These are phyloP conservation scores for Drosophila nr. perissopoda DNA, from an alignment of 2,888 invertebrate species.

Conservation along the genomic window DNA sequence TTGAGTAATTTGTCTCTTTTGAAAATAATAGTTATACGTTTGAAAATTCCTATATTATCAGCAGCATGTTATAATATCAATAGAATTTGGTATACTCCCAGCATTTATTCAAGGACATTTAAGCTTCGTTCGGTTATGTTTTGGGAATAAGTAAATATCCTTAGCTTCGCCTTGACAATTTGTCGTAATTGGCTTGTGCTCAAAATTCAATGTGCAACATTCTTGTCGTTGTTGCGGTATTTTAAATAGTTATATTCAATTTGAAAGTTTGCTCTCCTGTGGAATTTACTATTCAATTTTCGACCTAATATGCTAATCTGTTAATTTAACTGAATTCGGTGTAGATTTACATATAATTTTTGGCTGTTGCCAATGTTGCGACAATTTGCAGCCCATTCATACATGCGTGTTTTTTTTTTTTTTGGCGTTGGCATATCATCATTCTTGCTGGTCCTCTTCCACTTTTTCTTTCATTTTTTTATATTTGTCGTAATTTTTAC, in stretches of 20 bases:
- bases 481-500: slow-evolving; percentile 71
- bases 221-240: slow-evolving; percentile 23
- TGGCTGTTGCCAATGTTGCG: slow-evolving; percentile 21
- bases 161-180: slow-evolving; percentile 51
- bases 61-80: background rate
- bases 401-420: slow-evolving; percentile 8
- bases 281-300: slow-evolving; percentile 35
- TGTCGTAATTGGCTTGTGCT: slow-evolving; percentile 56
- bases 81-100: background rate
- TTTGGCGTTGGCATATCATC: slow-evolving; percentile 14
- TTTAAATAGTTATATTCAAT: slow-evolving; percentile 57
- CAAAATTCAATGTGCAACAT: slow-evolving; percentile 34
- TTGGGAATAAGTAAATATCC: background rate
- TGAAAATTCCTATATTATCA: background rate
- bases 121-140: slow-evolving; percentile 9
- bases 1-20: slow-evolving; percentile 8
- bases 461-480: slow-evolving; percentile 10
- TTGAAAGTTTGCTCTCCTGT: slow-evolving; percentile 57
- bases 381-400: slow-evolving; percentile 59
- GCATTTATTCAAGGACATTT: slow-evolving; percentile 3
- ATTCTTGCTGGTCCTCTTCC: background rate
- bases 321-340: slow-evolving; percentile 43
- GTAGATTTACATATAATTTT: slow-evolving; percentile 18
- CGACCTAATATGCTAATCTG: slow-evolving; percentile 63
- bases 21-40: background rate